Evolutionary conservation across 2,797 vertebrate species (phyloP).

Genomic region (Chelidonichthys spinosus): DNA sequence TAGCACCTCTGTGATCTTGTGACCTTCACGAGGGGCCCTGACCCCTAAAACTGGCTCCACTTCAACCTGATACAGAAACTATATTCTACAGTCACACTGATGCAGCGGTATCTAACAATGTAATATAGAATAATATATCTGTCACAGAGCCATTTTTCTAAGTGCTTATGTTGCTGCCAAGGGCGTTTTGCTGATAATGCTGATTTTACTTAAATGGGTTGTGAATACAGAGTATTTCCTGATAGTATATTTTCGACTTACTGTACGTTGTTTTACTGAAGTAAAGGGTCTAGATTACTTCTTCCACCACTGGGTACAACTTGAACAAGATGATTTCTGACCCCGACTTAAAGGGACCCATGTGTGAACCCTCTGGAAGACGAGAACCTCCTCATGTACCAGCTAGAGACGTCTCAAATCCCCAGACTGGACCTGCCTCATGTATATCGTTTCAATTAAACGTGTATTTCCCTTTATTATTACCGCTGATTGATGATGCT

Average conservation of each 20-base stretch:
- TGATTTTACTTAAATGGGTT: not conserved
- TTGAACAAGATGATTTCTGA: not conserved
- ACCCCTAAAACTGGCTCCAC: not conserved
- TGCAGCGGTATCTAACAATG: not conserved
- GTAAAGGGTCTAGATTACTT: not conserved
- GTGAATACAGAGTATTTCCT: not conserved
- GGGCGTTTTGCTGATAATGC: not conserved
- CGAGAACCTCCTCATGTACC: not conserved
- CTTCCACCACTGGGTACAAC: not conserved
- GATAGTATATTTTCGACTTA: not conserved
- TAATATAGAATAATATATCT: not conserved
- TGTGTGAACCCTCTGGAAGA: not conserved
- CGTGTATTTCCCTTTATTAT: not conserved
- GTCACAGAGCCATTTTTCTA: not conserved
- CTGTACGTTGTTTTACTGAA: not conserved
- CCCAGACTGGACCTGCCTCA: not conserved
- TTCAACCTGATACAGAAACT: not conserved
- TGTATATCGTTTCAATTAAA: conserved; percentile 11
- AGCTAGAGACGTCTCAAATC: not conserved
- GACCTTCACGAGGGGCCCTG: not conserved
- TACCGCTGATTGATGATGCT: conserved; percentile 42
- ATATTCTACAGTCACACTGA: not conserved
- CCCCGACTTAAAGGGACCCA: no score
- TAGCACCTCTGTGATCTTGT: not conserved
- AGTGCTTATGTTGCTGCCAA: not conserved